These are phyloP conservation scores for Bothrops jararaca DNA, from an alignment of 2,113 vertebrate species.

Conservation along the genomic window DNA sequence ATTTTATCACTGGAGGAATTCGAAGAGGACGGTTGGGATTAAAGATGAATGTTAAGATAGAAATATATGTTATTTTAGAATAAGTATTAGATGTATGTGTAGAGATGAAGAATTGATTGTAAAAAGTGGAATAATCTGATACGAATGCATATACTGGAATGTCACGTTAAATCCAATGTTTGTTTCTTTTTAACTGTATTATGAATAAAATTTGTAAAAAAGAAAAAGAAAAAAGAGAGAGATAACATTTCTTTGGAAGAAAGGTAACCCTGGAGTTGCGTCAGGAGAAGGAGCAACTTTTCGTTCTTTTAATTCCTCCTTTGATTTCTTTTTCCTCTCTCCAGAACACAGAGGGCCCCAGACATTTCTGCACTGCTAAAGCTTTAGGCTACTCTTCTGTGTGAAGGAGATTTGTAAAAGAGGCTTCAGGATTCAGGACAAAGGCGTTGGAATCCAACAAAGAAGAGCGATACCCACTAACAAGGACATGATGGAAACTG, in stretches of 20 bases:
- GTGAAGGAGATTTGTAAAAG: constrained; percentile 17
- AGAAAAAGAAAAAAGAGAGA: constrained; percentile 53
- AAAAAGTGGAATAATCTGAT: no score
- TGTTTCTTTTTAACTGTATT: no score
- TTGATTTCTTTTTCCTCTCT: not conserved
- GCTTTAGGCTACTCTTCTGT: not conserved
- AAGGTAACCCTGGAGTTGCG: constrained; percentile 67
- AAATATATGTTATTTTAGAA: no score
- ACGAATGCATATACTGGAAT: no score
- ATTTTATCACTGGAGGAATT: no score
- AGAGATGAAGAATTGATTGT: no score
- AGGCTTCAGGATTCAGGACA: not conserved
- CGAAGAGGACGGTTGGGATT: no score
- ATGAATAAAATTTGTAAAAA: no score
- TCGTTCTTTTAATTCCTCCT: constrained; percentile 14
- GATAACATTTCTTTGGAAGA: constrained; percentile 64
- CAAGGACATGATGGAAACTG: not conserved
- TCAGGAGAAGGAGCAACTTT: constrained; percentile 51
- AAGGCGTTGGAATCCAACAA: constrained; percentile 16
- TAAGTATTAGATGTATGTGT: no score
- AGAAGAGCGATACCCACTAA: not conserved
- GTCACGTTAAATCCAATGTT: no score
- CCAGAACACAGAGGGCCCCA: constrained; percentile 42
- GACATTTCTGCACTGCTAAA: constrained; percentile 38
- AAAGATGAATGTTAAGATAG: no score